A percentile compares a stretch with the other conserved stretches of the same genome.
Evolutionary conservation across 2,888 invertebrate genomes (phyloP).

Genomic region (Cyclophora punctaria): DNA sequence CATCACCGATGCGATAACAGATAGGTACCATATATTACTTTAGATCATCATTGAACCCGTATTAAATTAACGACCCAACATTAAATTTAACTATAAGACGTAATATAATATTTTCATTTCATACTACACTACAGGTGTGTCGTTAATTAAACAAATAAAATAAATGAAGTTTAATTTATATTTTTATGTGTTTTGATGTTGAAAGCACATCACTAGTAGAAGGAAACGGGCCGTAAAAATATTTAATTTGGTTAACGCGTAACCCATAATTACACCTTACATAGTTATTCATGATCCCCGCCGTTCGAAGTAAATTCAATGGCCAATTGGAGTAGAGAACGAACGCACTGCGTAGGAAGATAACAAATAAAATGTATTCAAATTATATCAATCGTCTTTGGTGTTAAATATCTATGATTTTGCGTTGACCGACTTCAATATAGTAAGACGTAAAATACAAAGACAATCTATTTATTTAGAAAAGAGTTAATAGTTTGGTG

Average conservation of each 20-base stretch:
- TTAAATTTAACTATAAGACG: not conserved
- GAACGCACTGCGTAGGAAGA: conserved; percentile 1
- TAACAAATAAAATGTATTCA: too few relatives aligned
- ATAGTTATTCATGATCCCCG: conserved; percentile 47
- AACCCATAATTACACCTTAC: conserved; percentile 54
- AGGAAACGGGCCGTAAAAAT: conserved; percentile 55
- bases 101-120: too few relatives aligned
- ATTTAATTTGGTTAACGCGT: conserved; percentile 58
- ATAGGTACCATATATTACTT: too few relatives aligned
- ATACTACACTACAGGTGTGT: conserved; percentile 1
- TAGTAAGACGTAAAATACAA: too few relatives aligned
- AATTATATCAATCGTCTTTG: too few relatives aligned
- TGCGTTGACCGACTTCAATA: too few relatives aligned
- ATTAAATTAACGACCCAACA: too few relatives aligned
- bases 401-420: too few relatives aligned
- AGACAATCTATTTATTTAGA: too few relatives aligned
- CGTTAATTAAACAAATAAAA: conserved; percentile 8
- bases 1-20: too few relatives aligned
- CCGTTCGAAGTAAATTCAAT: conserved; percentile 40
- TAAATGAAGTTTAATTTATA: conserved; percentile 12
- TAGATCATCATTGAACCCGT: too few relatives aligned
- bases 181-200: conserved; percentile 6
- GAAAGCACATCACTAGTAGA: conserved; percentile 42
- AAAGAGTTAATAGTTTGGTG: too few relatives aligned
- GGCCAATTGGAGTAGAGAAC: conserved; percentile 26